A percentile compares a stretch with the other conserved stretches of the same genome.
These are phyloP conservation scores for Athetis lepigone DNA, from an alignment of 2,888 invertebrate genomes.

Conservation along the genomic window DNA sequence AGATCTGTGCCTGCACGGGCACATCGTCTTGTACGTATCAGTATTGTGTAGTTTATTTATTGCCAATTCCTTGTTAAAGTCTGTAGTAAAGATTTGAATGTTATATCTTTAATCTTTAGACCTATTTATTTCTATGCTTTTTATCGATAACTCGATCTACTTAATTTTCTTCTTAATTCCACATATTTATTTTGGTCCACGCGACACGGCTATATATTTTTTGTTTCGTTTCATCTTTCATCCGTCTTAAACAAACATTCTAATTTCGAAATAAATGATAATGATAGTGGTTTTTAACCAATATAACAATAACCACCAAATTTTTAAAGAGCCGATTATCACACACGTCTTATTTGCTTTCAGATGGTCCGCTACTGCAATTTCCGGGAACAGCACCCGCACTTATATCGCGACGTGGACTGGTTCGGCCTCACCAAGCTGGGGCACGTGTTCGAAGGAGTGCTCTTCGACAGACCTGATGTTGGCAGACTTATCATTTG, in stretches of 20 bases:
- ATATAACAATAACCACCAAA: background rate
- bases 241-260: too few relatives aligned
- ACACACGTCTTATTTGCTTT: constrained; percentile 63
- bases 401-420: constrained; percentile 92
- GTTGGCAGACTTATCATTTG: constrained; percentile 93
- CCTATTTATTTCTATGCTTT: too few relatives aligned
- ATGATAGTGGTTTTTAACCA: too few relatives aligned
- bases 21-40: constrained; percentile 92
- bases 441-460: constrained; percentile 92
- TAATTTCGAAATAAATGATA: too few relatives aligned
- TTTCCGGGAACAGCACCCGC: constrained; percentile 93
- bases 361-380: constrained; percentile 93
- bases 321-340: background rate
- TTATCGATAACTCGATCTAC: too few relatives aligned
- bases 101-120: too few relatives aligned
- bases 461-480: constrained; percentile 88
- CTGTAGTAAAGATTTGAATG: too few relatives aligned
- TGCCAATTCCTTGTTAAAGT: too few relatives aligned
- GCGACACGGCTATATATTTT: too few relatives aligned
- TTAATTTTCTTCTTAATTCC: too few relatives aligned
- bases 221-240: too few relatives aligned
- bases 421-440: constrained; percentile 91
- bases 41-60: background rate
- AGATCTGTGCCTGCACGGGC: constrained; percentile 93
- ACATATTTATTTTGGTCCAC: too few relatives aligned